Conservation (phyloP, 2,888 invertebrate species). For the Bedellia somnulentella region DNA sequence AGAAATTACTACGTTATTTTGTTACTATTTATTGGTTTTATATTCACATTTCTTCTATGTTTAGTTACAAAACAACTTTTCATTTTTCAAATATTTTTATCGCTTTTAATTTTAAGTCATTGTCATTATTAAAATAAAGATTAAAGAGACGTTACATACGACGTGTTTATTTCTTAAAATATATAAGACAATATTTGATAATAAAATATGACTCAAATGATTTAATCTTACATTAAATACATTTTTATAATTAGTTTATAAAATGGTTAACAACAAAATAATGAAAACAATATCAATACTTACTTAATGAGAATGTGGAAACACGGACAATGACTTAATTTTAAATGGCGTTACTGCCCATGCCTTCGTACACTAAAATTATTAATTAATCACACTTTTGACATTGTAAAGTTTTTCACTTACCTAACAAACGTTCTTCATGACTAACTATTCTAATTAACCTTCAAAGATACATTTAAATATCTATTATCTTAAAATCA, state of each 20-base stretch:
- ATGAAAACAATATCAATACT: no score
- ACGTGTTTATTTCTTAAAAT: no score
- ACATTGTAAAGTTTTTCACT: constrained; percentile 57
- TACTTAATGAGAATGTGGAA: no score
- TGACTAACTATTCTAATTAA: constrained; percentile 45
- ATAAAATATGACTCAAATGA: no score
- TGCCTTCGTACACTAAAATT: constrained; percentile 44
- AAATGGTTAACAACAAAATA: no score
- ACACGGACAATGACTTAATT: constrained; percentile 52
- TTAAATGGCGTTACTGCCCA: constrained; percentile 40
- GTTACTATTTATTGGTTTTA: constrained; percentile 49
- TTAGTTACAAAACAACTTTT: constrained; percentile 54
- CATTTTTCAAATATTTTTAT: constrained; percentile 46
- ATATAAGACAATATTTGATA: no score
- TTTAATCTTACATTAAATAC: no score
- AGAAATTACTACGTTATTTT: constrained; percentile 12
- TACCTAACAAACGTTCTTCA: constrained; percentile 52
- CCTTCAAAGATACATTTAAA: constrained; percentile 40
- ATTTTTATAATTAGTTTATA: no score
- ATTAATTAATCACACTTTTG: constrained; percentile 59
- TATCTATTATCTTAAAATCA: constrained; percentile 32
- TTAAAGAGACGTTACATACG: no score
- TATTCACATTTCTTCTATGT: constrained; percentile 52
- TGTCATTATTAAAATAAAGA: constrained; percentile 42
- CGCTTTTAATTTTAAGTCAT: constrained; percentile 51